Conservation (phyloP, 2,797 vertebrate genomes). For the Chloroceryle amazona region DNA sequence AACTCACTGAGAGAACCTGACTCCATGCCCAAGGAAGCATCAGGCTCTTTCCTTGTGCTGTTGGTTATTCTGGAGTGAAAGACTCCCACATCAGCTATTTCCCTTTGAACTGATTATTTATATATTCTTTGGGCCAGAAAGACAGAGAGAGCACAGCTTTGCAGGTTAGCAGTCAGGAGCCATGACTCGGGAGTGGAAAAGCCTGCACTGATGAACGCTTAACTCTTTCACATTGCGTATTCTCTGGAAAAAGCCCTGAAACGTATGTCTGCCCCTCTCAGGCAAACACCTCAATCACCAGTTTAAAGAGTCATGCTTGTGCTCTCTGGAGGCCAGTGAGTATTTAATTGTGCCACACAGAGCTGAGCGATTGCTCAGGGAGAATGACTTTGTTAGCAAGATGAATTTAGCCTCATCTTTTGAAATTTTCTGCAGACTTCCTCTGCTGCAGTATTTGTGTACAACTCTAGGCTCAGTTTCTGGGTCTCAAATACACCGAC, state of each 20-base stretch:
- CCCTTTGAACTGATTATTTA: neutral
- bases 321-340: neutral
- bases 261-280: neutral
- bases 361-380: neutral
- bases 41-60: neutral
- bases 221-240: neutral
- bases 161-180: neutral
- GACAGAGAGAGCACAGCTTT: neutral
- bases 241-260: neutral
- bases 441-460: neutral
- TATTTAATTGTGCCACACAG: constrained; percentile 6
- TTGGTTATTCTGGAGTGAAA: neutral
- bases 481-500: neutral
- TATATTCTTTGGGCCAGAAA: neutral
- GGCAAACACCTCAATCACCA: neutral
- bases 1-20: neutral
- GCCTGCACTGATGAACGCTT: neutral
- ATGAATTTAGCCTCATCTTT: neutral
- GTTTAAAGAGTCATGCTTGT: neutral
- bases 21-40: neutral
- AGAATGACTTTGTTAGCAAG: constrained; percentile 25
- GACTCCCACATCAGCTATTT: neutral
- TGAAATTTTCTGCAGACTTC: neutral
- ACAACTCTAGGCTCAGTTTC: neutral
- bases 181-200: neutral